phyloP scores from a whole-genome alignment of 2,797 vertebrate genomes.

The Botia kubotai region DNA sequence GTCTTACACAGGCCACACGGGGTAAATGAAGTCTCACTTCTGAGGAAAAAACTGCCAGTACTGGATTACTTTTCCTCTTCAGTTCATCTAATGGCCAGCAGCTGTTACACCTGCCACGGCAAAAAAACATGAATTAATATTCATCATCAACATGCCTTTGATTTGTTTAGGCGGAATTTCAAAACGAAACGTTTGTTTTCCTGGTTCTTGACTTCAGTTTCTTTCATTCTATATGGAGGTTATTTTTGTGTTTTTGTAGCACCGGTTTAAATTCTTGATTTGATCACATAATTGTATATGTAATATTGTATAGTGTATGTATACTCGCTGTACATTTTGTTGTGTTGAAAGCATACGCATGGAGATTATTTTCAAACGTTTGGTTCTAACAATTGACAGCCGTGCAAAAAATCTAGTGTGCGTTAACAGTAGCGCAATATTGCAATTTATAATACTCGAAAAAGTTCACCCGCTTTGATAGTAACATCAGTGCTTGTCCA shows the following conservation, averaged over 20 bases:
- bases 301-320: not conserved
- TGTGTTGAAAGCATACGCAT: not conserved
- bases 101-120: slow-evolving; percentile 75
- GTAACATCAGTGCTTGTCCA: no score
- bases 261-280: not conserved
- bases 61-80: slow-evolving; percentile 66
- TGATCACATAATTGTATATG: not conserved
- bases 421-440: no score
- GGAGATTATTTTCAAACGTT: not conserved
- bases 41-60: slow-evolving; percentile 66
- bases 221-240: not conserved
- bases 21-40: slow-evolving; percentile 64
- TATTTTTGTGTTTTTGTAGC: not conserved
- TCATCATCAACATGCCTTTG: slow-evolving; percentile 74
- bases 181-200: not conserved
- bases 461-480: no score
- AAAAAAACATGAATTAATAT: slow-evolving; percentile 69
- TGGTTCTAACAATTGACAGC: no score
- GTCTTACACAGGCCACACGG: slow-evolving; percentile 66
- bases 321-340: not conserved
- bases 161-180: slow-evolving; percentile 74
- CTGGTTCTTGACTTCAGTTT: not conserved
- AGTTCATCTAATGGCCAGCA: slow-evolving; percentile 74
- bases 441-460: no score
- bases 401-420: no score